phyloP scores from a whole-genome alignment of 2,797 vertebrate species.

The Mormyrus hasselquistii region DNA sequence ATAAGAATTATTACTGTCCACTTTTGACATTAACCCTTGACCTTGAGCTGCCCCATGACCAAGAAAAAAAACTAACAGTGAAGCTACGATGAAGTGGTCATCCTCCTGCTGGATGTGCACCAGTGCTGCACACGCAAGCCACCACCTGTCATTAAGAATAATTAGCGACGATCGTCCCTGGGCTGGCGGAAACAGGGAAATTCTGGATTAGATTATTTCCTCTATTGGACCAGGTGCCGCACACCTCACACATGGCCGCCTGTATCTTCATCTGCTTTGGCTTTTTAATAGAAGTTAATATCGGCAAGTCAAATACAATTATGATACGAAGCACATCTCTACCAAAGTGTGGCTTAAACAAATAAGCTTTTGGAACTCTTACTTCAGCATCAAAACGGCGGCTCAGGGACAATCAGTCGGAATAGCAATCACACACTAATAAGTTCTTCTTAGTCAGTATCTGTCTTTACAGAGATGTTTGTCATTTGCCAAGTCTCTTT shows the following conservation, averaged over 20 bases:
- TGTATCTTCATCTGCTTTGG: background rate
- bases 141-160: constrained; percentile 12
- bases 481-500: background rate
- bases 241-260: background rate
- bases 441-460: background rate
- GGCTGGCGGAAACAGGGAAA: constrained; percentile 11
- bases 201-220: constrained; percentile 18
- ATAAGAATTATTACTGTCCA: background rate
- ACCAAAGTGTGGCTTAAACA: background rate
- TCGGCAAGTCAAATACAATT: constrained; percentile 14
- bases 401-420: background rate
- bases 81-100: background rate
- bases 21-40: background rate
- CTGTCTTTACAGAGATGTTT: background rate
- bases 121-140: background rate
- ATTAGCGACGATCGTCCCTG: constrained; percentile 10
- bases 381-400: background rate
- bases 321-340: background rate
- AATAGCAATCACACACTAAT: background rate
- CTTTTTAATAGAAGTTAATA: constrained; percentile 13
- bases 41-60: background rate
- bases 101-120: background rate
- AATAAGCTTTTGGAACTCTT: background rate
- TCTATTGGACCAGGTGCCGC: background rate
- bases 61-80: background rate